Conservation (phyloP, 2,888 invertebrate species). For the Acrocera orbiculus region DNA sequence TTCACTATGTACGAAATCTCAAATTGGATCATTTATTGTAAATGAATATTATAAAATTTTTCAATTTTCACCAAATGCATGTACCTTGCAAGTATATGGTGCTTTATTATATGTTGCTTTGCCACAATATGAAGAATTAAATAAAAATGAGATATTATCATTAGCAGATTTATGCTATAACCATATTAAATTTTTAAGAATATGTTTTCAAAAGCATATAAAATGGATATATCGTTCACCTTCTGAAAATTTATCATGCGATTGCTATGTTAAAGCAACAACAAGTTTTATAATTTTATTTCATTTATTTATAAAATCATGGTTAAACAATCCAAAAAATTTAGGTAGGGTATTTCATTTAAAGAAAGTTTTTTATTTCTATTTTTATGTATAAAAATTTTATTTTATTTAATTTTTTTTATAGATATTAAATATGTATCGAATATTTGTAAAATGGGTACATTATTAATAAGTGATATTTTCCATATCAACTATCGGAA, state of each 20-base stretch:
- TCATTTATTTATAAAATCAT: constrained; percentile 10
- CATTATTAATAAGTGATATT: constrained; percentile 7
- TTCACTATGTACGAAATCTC: constrained; percentile 1
- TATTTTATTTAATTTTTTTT: background rate
- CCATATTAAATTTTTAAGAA: constrained; percentile 7
- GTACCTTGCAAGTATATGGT: constrained; percentile 10
- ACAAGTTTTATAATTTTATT: constrained; percentile 9
- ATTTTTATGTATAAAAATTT: background rate
- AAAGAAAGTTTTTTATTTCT: background rate
- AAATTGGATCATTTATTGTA: constrained; percentile 1
- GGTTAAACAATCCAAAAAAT: constrained; percentile 9
- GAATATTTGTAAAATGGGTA: constrained; percentile 5
- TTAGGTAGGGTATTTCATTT: constrained; percentile 7
- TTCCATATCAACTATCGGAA: constrained; percentile 8
- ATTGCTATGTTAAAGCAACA: constrained; percentile 10
- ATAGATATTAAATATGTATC: constrained; percentile 8
- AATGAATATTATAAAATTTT: constrained; percentile 12
- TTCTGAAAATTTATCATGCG: constrained; percentile 5
- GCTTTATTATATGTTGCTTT: constrained; percentile 8
- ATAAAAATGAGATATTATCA: constrained; percentile 2
- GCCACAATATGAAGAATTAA: constrained; percentile 7
- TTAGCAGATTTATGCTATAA: constrained; percentile 7
- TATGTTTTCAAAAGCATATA: constrained; percentile 4
- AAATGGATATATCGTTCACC: constrained; percentile 5
- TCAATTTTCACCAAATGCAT: constrained; percentile 10